A percentile compares a stretch with the other conserved stretches of the same genome.
Conservation (phyloP, 2,797 vertebrate species). For the Anas capensis region DNA sequence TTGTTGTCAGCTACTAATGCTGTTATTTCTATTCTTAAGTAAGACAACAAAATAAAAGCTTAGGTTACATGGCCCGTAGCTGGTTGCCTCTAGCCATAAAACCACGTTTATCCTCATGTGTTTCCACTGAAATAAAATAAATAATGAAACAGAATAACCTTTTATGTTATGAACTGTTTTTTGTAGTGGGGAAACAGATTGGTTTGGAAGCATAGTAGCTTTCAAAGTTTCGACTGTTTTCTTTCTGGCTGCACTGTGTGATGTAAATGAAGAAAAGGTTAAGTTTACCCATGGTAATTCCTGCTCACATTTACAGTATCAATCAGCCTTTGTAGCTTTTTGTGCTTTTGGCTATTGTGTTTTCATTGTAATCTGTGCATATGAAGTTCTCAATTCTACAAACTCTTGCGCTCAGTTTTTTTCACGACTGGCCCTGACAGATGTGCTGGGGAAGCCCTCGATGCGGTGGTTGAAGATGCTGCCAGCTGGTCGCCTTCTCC, state of each 20-base stretch:
- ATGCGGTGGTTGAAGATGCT: neutral
- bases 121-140: slow-evolving; percentile 28
- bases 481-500: slow-evolving; percentile 10
- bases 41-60: neutral
- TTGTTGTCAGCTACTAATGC: neutral
- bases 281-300: slow-evolving; percentile 61
- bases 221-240: slow-evolving; percentile 50
- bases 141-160: neutral
- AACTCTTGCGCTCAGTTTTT: slow-evolving; percentile 38
- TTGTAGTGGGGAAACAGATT: slow-evolving; percentile 25
- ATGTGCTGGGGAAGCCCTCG: slow-evolving; percentile 34
- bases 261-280: slow-evolving; percentile 63
- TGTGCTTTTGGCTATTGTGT: slow-evolving; percentile 56
- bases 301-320: slow-evolving; percentile 50
- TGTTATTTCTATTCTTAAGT: neutral
- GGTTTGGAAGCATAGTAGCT: slow-evolving; percentile 4
- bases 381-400: slow-evolving; percentile 27
- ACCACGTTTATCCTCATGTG: neutral
- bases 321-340: slow-evolving; percentile 59
- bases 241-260: neutral
- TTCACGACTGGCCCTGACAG: slow-evolving; percentile 29
- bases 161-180: neutral
- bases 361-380: slow-evolving; percentile 54
- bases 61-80: neutral
- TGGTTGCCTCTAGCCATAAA: neutral